Evolutionary conservation across 2,888 invertebrate genomes (phyloP).

Genomic region (Deilephila elpenor): DNA sequence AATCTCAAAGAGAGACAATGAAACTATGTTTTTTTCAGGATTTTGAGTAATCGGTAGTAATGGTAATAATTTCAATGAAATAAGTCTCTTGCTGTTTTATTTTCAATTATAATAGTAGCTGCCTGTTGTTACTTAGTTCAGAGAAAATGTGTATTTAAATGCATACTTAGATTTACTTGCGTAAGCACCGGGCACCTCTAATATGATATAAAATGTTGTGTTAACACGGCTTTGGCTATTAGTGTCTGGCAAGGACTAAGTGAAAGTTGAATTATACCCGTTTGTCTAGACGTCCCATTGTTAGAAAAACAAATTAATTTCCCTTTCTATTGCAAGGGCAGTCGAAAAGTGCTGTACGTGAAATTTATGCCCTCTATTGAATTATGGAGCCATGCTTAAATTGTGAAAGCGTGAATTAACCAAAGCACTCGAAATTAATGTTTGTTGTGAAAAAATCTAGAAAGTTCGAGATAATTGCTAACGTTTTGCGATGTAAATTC

Average conservation of each 20-base stretch:
- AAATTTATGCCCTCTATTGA: constrained; percentile 79
- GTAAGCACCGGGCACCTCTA: constrained; percentile 43
- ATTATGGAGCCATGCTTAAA: constrained; percentile 66
- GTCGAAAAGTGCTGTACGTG: constrained; percentile 71
- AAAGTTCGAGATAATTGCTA: constrained; percentile 29
- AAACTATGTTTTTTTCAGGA: too few relatives aligned
- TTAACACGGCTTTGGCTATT: constrained; percentile 68
- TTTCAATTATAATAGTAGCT: too few relatives aligned
- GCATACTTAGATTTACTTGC: constrained; percentile 12
- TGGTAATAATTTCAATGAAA: too few relatives aligned
- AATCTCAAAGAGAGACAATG: too few relatives aligned
- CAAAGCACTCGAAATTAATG: constrained; percentile 51
- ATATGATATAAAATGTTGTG: constrained; percentile 59
- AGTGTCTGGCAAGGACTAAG: constrained; percentile 74
- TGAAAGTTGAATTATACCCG: constrained; percentile 81
- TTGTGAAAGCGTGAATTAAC: constrained; percentile 67
- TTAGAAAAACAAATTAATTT: constrained; percentile 84
- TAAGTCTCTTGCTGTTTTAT: too few relatives aligned
- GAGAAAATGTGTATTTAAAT: not conserved
- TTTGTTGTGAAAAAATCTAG: constrained; percentile 45
- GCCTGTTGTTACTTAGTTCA: not conserved
- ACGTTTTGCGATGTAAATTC: constrained; percentile 18
- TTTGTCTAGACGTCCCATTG: constrained; percentile 82
- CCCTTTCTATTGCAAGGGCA: constrained; percentile 70
- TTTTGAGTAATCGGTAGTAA: too few relatives aligned